Percentiles rank a stretch among this genome's conserved stretches.
Evolutionary conservation across 2,113 vertebrate genomes (phyloP).

Genomic region (Stigmatopora nigra): DNA sequence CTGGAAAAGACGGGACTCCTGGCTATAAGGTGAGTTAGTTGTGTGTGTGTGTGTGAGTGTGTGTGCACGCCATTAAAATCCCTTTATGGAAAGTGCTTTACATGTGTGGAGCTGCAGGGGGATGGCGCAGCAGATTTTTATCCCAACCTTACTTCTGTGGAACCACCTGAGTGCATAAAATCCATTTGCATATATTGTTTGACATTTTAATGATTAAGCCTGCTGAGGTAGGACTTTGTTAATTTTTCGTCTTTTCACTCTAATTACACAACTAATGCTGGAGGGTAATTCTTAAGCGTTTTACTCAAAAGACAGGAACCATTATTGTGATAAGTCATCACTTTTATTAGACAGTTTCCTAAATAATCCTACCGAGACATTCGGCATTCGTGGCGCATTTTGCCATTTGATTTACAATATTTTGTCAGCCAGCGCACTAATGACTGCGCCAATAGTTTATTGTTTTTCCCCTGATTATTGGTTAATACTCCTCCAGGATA

Average conservation of each 20-base stretch:
- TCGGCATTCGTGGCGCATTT: constrained; percentile 12
- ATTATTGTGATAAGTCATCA: constrained; percentile 34
- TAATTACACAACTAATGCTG: constrained; percentile 60
- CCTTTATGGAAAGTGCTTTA: constrained; percentile 58
- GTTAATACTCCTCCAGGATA: constrained; percentile 40
- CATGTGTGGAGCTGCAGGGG: constrained; percentile 46
- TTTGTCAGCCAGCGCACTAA: constrained; percentile 30
- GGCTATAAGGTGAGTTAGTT: constrained; percentile 72
- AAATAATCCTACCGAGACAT: constrained; percentile 31
- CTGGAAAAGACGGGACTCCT: constrained; percentile 73
- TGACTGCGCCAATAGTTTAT: constrained; percentile 36
- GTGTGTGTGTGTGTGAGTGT: too few relatives aligned
- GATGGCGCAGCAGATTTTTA: constrained; percentile 65
- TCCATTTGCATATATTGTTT: constrained; percentile 62
- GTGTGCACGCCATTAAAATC: constrained; percentile 38
- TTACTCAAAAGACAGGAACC: constrained; percentile 43
- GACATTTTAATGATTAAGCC: constrained; percentile 63
- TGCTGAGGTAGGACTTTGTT: constrained; percentile 63
- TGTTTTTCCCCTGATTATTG: constrained; percentile 34
- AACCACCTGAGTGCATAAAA: constrained; percentile 62
- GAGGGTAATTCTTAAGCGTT: constrained; percentile 57
- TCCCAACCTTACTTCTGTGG: constrained; percentile 17
- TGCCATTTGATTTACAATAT: constrained; percentile 29
- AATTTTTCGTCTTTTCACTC: constrained; percentile 56
- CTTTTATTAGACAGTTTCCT: constrained; percentile 27